Evolutionary conservation across 2,888 invertebrate genomes (phyloP).

Genomic region (Catocala sponsa): DNA sequence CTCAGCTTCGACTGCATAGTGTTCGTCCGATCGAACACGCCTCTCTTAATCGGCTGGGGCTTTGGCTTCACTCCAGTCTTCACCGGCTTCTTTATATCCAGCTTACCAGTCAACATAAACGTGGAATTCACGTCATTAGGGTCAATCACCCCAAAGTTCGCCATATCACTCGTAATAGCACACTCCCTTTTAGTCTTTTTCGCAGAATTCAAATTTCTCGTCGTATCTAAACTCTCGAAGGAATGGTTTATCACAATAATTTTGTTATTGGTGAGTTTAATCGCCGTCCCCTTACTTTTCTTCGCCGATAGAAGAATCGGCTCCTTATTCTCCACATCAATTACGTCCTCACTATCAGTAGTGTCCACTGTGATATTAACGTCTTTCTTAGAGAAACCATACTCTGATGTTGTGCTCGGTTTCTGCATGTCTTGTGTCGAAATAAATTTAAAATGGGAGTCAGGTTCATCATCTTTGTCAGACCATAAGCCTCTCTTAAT

Average conservation of each 20-base stretch:
- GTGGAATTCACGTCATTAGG: conserved; percentile 80
- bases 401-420: conserved; percentile 62
- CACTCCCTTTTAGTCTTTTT: conserved; percentile 75
- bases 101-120: conserved; percentile 76
- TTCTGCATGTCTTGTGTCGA: conserved; percentile 70
- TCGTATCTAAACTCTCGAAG: conserved; percentile 71
- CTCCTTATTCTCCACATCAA: conserved; percentile 71
- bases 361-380: conserved; percentile 61
- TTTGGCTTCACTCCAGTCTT: conserved; percentile 58
- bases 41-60: conserved; percentile 61
- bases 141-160: conserved; percentile 69
- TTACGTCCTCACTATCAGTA: conserved; percentile 76
- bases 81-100: conserved; percentile 62
- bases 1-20: conserved; percentile 65
- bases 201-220: conserved; percentile 68
- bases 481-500: too few relatives aligned
- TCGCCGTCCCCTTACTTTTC: conserved; percentile 80
- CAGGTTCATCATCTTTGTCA: conserved; percentile 73
- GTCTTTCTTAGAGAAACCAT: conserved; percentile 47
- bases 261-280: conserved; percentile 74
- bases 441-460: conserved; percentile 72
- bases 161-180: conserved; percentile 57
- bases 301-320: conserved; percentile 55
- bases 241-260: conserved; percentile 82
- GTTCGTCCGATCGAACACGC: conserved; percentile 76